Conservation (phyloP, 2,888 invertebrate species). For the Dicycla oo region DNA sequence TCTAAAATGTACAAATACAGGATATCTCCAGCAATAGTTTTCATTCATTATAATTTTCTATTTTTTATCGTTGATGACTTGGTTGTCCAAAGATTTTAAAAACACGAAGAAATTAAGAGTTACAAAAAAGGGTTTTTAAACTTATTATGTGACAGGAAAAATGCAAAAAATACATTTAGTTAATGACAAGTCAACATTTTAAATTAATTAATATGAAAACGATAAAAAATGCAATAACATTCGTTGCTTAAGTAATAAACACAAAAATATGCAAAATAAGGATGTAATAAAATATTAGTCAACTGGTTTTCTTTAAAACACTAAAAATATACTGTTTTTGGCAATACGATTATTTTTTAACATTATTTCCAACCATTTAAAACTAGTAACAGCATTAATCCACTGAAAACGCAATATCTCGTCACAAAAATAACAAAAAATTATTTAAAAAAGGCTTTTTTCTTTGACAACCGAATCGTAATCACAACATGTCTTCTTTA, state of each 20-base stretch:
- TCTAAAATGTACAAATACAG: conserved; percentile 68
- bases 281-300: conserved; percentile 22
- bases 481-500: conserved; percentile 84
- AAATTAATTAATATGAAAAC: conserved; percentile 44
- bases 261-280: conserved; percentile 19
- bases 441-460: neutral
- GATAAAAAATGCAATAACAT: conserved; percentile 35
- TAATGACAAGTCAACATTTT: conserved; percentile 51
- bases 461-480: conserved; percentile 59
- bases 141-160: conserved; percentile 10
- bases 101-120: neutral
- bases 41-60: conserved; percentile 29
- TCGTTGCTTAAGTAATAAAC: conserved; percentile 35
- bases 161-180: conserved; percentile 28
- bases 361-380: conserved; percentile 23
- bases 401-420: conserved; percentile 15
- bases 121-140: neutral
- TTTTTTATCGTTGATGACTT: conserved; percentile 32
- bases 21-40: conserved; percentile 38
- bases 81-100: conserved; percentile 45
- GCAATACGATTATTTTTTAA: conserved; percentile 24
- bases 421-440: conserved; percentile 36
- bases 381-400: conserved; percentile 23
- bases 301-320: conserved; percentile 27
- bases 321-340: conserved; percentile 36